Conservation (phyloP, 2,888 invertebrate genomes). For the Belgica antarctica region DNA sequence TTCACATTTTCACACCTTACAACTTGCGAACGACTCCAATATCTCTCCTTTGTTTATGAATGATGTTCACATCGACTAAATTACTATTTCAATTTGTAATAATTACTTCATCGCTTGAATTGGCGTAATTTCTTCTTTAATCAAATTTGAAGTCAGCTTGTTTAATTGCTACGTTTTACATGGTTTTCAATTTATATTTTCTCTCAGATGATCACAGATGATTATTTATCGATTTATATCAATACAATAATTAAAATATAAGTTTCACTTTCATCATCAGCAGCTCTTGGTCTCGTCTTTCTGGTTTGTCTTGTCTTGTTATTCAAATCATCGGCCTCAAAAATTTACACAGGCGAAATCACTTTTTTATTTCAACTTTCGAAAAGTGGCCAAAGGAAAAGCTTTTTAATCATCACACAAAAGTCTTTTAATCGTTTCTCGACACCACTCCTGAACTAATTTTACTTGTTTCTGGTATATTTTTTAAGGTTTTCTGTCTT, state of each 20-base stretch:
- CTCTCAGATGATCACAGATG: constrained; percentile 32
- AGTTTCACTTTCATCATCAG: background rate
- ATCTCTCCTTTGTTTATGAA: too few relatives aligned
- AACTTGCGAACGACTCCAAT: too few relatives aligned
- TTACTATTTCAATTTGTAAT: background rate
- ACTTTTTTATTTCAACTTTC: too few relatives aligned
- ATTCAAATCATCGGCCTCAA: background rate
- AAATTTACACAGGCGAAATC: background rate
- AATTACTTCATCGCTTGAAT: background rate
- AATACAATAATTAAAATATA: constrained; percentile 20
- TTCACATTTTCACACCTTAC: too few relatives aligned
- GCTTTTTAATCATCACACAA: background rate
- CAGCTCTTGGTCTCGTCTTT: background rate
- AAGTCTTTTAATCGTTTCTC: too few relatives aligned
- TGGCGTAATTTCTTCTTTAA: background rate
- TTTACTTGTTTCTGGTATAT: too few relatives aligned
- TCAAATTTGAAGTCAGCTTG: background rate
- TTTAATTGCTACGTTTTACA: background rate
- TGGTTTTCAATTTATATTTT: too few relatives aligned
- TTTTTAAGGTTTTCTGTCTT: too few relatives aligned
- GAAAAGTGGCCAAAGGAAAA: too few relatives aligned
- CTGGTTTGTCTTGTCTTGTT: constrained; percentile 4
- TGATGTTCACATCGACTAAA: too few relatives aligned
- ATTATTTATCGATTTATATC: constrained; percentile 18
- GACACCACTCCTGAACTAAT: too few relatives aligned